phyloP scores from a whole-genome alignment of 2,797 vertebrate genomes.

The Melanotaenia nigrans region DNA sequence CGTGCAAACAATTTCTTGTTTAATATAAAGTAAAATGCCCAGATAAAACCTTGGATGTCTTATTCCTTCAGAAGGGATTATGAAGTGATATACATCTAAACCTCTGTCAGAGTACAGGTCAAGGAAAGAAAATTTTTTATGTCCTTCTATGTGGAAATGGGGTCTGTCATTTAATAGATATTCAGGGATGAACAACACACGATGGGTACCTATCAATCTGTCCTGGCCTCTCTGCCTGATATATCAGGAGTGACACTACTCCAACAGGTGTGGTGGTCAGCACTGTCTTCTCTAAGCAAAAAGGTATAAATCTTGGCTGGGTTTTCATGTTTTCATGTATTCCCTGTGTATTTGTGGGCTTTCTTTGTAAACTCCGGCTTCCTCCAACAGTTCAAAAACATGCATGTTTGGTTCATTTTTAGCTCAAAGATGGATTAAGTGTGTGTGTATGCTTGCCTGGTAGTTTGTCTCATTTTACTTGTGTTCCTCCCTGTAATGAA shows the following conservation, averaged over 20 bases:
- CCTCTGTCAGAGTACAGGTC: constrained; percentile 48
- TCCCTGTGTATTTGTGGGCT: background rate
- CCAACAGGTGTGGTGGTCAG: background rate
- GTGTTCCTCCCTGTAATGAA: background rate
- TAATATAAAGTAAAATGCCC: constrained; percentile 4
- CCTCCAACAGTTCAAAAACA: background rate
- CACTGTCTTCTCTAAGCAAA: background rate
- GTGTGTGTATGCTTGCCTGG: background rate
- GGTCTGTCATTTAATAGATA: constrained; percentile 7
- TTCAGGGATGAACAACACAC: constrained; percentile 19
- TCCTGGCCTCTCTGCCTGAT: constrained; percentile 18
- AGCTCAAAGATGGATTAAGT: background rate
- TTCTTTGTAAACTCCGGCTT: background rate
- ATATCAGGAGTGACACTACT: background rate
- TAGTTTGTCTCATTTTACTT: background rate
- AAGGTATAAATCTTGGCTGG: background rate
- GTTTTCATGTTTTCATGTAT: background rate
- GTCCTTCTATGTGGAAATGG: constrained; percentile 36
- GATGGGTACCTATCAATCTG: constrained; percentile 9
- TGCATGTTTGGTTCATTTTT: background rate
- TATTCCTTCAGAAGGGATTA: constrained; percentile 40
- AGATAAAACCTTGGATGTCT: constrained; percentile 39
- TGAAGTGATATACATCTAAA: constrained; percentile 38
- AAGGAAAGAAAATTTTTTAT: constrained; percentile 40
- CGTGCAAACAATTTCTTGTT: too few relatives aligned